Conservation (phyloP, 2,888 invertebrate species). For the Cynaeus angustus region DNA sequence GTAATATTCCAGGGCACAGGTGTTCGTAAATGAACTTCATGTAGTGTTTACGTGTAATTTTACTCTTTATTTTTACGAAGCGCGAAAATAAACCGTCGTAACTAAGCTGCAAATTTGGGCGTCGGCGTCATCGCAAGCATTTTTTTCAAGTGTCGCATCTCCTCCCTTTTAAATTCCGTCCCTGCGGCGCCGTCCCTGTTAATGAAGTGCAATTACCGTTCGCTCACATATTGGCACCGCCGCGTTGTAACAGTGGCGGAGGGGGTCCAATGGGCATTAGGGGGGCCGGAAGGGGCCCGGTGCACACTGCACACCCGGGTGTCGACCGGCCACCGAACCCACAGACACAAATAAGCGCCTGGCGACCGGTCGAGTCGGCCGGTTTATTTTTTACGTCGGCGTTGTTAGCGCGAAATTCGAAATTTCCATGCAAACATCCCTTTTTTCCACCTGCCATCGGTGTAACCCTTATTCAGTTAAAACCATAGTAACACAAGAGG, state of each 20-base stretch:
- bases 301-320: conserved; percentile 62
- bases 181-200: conserved; percentile 35
- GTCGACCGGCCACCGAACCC: conserved; percentile 70
- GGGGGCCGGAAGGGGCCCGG: conserved; percentile 57
- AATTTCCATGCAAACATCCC: conserved; percentile 18
- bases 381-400: conserved; percentile 28
- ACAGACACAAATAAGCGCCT: conserved; percentile 63
- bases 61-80: too few relatives aligned
- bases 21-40: too few relatives aligned
- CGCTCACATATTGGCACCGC: conserved; percentile 39
- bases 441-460: conserved; percentile 57
- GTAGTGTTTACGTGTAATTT: too few relatives aligned
- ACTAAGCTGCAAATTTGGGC: background rate
- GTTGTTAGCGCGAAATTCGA: conserved; percentile 1
- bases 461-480: conserved; percentile 54
- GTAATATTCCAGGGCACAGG: too few relatives aligned
- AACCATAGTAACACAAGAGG: conserved; percentile 62
- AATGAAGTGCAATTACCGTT: conserved; percentile 43
- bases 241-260: conserved; percentile 41
- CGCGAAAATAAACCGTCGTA: too few relatives aligned
- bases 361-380: conserved; percentile 47
- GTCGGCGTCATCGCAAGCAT: too few relatives aligned
- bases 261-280: conserved; percentile 52
- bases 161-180: conserved; percentile 3
- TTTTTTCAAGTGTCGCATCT: too few relatives aligned